Evolutionary conservation across 1,140 invertebrate species (phyloP).

Genomic region (Mactra quadrangularis): DNA sequence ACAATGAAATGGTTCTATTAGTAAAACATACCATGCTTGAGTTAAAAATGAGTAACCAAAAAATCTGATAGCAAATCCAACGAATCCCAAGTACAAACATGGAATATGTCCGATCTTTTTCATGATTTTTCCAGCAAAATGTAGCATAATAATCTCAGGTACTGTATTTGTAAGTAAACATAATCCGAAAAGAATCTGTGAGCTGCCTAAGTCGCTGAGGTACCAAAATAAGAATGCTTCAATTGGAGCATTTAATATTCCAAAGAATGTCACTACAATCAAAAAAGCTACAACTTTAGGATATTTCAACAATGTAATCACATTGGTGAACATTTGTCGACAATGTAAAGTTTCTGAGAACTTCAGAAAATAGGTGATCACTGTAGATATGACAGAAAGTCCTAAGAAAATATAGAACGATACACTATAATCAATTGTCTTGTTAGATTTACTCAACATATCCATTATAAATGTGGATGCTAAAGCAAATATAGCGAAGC

Average conservation of each 20-base stretch:
- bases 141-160: slow-evolving; percentile 92
- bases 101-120: slow-evolving; percentile 92
- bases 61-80: slow-evolving; percentile 90
- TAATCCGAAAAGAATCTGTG: slow-evolving; percentile 92
- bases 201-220: slow-evolving; percentile 88
- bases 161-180: slow-evolving; percentile 92
- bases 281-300: slow-evolving; percentile 83
- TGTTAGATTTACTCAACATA: slow-evolving; percentile 41
- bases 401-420: slow-evolving; percentile 75
- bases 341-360: slow-evolving; percentile 68
- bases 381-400: slow-evolving; percentile 62
- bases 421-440: slow-evolving; percentile 66
- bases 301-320: slow-evolving; percentile 63
- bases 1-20: slow-evolving; percentile 94
- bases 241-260: slow-evolving; percentile 92
- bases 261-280: slow-evolving; percentile 91
- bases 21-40: slow-evolving; percentile 89
- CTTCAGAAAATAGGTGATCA: slow-evolving; percentile 67
- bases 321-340: slow-evolving; percentile 67
- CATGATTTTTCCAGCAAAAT: slow-evolving; percentile 90
- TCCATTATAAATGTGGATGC: slow-evolving; percentile 77
- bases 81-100: slow-evolving; percentile 92
- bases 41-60: slow-evolving; percentile 91
- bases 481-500: slow-evolving; percentile 71
- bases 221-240: slow-evolving; percentile 96